Evolutionary conservation across 2,797 vertebrate genomes (phyloP).

Genomic region (Lagodon rhomboides): DNA sequence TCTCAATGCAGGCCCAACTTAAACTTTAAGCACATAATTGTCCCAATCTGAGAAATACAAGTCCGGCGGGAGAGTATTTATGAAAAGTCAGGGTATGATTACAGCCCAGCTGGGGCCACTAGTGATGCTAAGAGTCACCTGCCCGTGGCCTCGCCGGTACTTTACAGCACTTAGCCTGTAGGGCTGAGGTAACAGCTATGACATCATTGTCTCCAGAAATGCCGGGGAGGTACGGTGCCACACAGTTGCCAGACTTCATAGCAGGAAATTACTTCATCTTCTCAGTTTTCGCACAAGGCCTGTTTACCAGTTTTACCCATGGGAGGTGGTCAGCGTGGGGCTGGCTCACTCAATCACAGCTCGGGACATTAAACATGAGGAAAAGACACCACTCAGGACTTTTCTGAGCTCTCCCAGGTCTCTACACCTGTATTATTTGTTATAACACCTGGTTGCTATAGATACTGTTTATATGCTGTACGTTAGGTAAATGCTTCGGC

Average conservation of each 20-base stretch:
- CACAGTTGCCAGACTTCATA: constrained; percentile 78
- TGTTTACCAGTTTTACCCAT: constrained; percentile 74
- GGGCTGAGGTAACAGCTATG: constrained; percentile 77
- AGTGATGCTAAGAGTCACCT: constrained; percentile 75
- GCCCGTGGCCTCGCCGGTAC: constrained; percentile 76
- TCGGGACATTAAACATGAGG: constrained; percentile 47
- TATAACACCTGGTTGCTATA: constrained; percentile 68
- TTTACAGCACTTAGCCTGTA: constrained; percentile 76
- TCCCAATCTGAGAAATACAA: constrained; percentile 59
- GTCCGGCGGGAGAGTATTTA: constrained; percentile 65
- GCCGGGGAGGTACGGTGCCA: constrained; percentile 70
- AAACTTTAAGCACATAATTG: constrained; percentile 68
- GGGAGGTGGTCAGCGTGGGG: constrained; percentile 68
- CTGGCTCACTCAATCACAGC: constrained; percentile 64
- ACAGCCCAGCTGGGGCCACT: constrained; percentile 72
- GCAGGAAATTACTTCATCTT: constrained; percentile 82
- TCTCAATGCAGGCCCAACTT: constrained; percentile 33
- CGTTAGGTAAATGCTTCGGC: constrained; percentile 35
- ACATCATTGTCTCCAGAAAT: constrained; percentile 84
- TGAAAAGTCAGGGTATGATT: constrained; percentile 76
- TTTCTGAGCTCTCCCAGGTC: constrained; percentile 56
- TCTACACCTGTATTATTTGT: constrained; percentile 81
- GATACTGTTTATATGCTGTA: constrained; percentile 57
- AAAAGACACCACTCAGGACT: constrained; percentile 37
- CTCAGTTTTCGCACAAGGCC: constrained; percentile 64